Base-by-base conservation (phyloP, 2,888 invertebrate genomes). In the Opisthograptis luteolata region DNA sequence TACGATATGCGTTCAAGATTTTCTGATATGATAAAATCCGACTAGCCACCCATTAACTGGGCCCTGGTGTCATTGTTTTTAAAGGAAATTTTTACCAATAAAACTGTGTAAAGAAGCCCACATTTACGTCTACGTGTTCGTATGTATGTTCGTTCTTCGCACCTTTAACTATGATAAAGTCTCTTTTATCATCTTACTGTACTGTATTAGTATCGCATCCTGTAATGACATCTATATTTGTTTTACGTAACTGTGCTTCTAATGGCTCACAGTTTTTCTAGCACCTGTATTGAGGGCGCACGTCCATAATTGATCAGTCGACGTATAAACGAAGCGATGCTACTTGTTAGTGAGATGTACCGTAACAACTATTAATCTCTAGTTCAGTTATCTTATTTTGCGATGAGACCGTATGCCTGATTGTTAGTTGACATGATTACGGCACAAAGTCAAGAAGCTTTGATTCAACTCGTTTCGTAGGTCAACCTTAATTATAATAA, bases 231-330 rank as follows among this genome's bases (percentile, higher is more conserved):
- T 12, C 22, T 24, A 17, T 28, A 51, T 41, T 40, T 25, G 40
- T 81, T 85, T 87, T 85, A 82, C 80, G 81, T 88, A 88, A 88
- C 88, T 88, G 88, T 87, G 79, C 64, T 78, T 88, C 77, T 87
- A 87, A 88, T 87, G 78, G 84, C 52, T 73, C 58, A 77, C 32
- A 70, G 82, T 87, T 88, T 88, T 88, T 87, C 79, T 66, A 57
- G 53, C 34, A 22, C 25, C 47, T 42, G 72, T 75, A 84, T 79
- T 67, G 75, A 73, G 81, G 77, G 69, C 75, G 75, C 70, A 68
- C 73, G 69, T 77, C 80, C 84, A 84, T 87, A 86, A 87, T 82
- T 81, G 81, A 83, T 77, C 70, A 70, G 70, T 70, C 62, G 53
- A 60, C 56, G 64, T 62, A 63, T 67, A 66, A 60, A 67, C 62